These are phyloP conservation scores for Ophioninae sp. DNA, from an alignment of 2,888 invertebrate species.

Conservation along the genomic window DNA sequence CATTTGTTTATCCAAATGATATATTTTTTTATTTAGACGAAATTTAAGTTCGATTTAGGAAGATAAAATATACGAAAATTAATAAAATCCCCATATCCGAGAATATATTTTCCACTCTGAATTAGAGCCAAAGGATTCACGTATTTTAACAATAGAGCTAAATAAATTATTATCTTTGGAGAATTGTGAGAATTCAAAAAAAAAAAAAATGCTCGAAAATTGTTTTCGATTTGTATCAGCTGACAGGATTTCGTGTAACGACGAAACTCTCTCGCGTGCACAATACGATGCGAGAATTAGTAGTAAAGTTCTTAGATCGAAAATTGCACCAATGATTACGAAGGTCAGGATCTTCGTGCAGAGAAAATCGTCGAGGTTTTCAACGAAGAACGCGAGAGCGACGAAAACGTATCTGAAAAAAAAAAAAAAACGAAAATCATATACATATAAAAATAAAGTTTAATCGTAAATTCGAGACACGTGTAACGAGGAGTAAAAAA, in stretches of 20 bases:
- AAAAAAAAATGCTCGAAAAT: neutral
- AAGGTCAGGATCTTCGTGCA: conserved; percentile 45
- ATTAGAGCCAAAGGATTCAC: neutral
- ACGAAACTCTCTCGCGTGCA: conserved; percentile 27
- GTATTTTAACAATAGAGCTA: neutral
- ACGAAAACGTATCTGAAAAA: conserved; percentile 1
- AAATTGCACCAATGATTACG: conserved; percentile 26
- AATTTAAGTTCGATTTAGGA: neutral
- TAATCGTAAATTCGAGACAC: conserved; percentile 34
- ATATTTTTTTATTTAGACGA: neutral
- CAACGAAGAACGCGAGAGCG: neutral
- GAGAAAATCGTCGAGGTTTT: conserved; percentile 41
- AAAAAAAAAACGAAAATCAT: neutral
- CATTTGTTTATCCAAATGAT: neutral
- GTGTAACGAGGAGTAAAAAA: conserved; percentile 10
- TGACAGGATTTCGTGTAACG: neutral
- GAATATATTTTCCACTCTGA: neutral
- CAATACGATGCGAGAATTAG: neutral
- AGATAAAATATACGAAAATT: neutral
- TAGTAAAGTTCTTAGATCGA: conserved; percentile 29
- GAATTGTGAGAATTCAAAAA: neutral
- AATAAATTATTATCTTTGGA: neutral
- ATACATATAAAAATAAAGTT: conserved; percentile 1
- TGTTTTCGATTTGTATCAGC: neutral
- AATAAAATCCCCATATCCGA: neutral